Base-by-base conservation (phyloP, 2,797 vertebrate genomes). In the Prionace glauca region DNA sequence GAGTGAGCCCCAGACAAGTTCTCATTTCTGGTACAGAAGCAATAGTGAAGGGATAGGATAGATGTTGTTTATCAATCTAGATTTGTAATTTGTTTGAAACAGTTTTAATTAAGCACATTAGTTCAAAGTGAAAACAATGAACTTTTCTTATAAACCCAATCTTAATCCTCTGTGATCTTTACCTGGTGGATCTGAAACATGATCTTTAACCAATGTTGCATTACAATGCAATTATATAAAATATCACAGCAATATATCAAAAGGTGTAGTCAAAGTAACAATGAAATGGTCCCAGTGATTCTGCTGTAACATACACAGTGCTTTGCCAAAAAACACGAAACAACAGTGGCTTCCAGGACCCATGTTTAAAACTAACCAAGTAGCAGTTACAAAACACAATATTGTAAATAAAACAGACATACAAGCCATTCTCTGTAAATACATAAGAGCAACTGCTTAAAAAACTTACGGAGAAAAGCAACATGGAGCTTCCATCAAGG, bases 221-320 rank as follows among this genome's bases (percentile, higher is more conserved):
- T 62, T 20, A 91, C 26, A 20, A 92, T 92, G 20, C n/a, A 92
- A 41, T 41, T 92, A 69, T 92, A 62, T 32, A 90, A 95, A 77
- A 74, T 16, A 56, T 71, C 45, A 18, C 69, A 95, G 71, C 69
- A 77, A 29, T 95, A 94, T 72, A 94, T 56, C 50, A 71, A 94
- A 94, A 71, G n/a, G 10, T 3, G 91, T 71, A 41, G 36, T 32
- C 45, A n/a, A 74, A 95, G 45, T 72, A 95, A 72, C 69, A 65
- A 94, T 72, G 69, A 94, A 94, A 72, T 94, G 92, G 92, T 94
- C 41, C 93, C 41, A 24, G 29, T 56, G 16, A 95, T 74, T 45
- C 29, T 50, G 1, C 93, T 92, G n/a, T n/a, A 26, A 36, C 22
- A 45, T 1, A 29, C 20, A 72, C 0, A 29, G 24, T 12, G 50